Evolutionary conservation across 1,140 invertebrate genomes (phyloP), one percentile per base, ranked within the genome.

Genomic region (Centruroides sculpturatus): DNA sequence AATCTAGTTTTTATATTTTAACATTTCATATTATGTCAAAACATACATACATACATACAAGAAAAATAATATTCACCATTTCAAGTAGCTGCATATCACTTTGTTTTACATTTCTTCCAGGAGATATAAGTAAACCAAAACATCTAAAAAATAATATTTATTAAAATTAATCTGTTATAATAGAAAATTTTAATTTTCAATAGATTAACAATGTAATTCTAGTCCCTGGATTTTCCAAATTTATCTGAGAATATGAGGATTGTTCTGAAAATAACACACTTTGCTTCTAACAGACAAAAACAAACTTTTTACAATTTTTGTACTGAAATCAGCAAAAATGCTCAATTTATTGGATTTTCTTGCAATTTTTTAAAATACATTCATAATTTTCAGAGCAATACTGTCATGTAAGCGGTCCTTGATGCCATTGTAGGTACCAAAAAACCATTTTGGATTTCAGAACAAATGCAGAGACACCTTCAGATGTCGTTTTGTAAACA

Each of bases 1-100:
- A 23, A 23, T 23, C 23, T 23, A 23, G 23, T 23, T 23, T 23
- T 23, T 23, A 23, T 23, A 23, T 1, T 23, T 23, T 23, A 34
- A 51, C 49, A 51, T 51, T 51, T 34, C 12, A 34, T 51, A 12
- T 34, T 34, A 51, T 12, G 12, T 51, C 49, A n/a, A n/a, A n/a
- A n/a, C n/a, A n/a, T n/a, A n/a, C n/a, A n/a, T n/a, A n/a, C n/a
- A n/a, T n/a, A 51, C 49, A 12, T 1, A 51, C 12, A 12, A 12
- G 2, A 2, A 12, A 12, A 51, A 34, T 12, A 51, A n/a, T 34
- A 66, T 69, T 81, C 73, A 93, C 88, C 87, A 93, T 89, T 78
- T 97, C 92, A 41, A 98, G 80, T 9, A 98, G 77, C 71, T 92
- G 87, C 92, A 97, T 96, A 73, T 96, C 92, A 63, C 87, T 90